Evolutionary conservation across 2,797 vertebrate genomes (phyloP), one percentile per base, ranked within the genome.

Genomic region (Sparidentex hasta): DNA sequence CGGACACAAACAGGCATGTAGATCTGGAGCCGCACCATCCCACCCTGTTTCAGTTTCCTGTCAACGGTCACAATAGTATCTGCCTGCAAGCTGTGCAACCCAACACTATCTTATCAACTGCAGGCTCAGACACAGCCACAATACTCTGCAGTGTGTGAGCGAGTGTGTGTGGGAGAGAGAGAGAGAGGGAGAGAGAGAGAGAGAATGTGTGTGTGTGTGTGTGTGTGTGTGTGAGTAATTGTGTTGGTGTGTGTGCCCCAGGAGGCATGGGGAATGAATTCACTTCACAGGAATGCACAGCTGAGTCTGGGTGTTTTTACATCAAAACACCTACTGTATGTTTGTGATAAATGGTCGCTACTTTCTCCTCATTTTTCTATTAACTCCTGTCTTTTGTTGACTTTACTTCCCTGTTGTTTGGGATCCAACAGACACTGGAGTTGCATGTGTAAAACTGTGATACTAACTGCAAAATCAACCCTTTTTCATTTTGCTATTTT

Each of bases 271-370:
- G 88, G 84, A 90, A 92, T 95, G 92, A 95, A 93, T 93, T 95
- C 94, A 94, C 88, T 88, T 88, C 85, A 78, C 76, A 94, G 92
- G 93, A 95, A 95, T 94, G 92, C 89, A 92, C 93, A 94, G 94
- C 92, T 94, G 91, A 93, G 82, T 84, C 68, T 68, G 82, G 46
- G 55, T 84, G 72, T 90, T 91, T 90, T 91, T 76, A 83, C 73
- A 90, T 87, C 85, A 83, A 87, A 84, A 85, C 67, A 88, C 68
- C 55, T 74, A 79, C 86, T 86, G 82, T 75, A 83, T 80, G 67
- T 75, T 75, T 85, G 66, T 79, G 71, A 78, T 83, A 50, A 83
- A 83, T 23, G 14, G 4, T 55, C 11, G 7, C 47, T 62, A 57
- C n/a, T 74, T 48, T 74, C 29, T 25, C 16, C 51, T 38, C 4